Evolutionary conservation across 1,140 invertebrate species (phyloP), one percentile per base, ranked within the genome.

Genomic region (Trypoxylus dichotomus): DNA sequence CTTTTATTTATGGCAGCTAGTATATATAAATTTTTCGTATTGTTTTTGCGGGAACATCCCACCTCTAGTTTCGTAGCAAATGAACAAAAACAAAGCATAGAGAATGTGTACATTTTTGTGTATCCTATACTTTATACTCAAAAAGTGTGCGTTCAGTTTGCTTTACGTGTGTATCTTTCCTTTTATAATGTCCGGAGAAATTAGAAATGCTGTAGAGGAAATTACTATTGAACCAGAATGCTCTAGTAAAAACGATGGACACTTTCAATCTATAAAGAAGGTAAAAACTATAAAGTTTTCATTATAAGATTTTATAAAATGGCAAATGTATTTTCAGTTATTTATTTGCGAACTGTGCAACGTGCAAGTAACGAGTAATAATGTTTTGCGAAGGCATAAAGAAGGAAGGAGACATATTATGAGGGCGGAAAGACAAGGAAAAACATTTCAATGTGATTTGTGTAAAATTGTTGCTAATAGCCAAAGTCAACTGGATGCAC

Each of bases 401-500:
- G 84, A 85, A 77, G 85, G 85, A 19, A 80, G 82, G 73, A 83
- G 80, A 72, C 85, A 86, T 78, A 82, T 80, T 47, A 81, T 83
- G 79, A 82, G 83, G 68, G 81, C 78, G 10, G 83, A 85, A 81
- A 80, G 84, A 73, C 74, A 82, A 79, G 85, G 85, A 21, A 86
- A 85, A 81, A 81, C 79, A 2, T 86, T 85, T 73, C 78, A 81
- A 79, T 86, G 85, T 79, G 82, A 85, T 29, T 60, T 86, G 19
- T 86, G 85, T 72, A 80, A 84, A 25, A 77, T 86, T 58, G 79
- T 79, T 47, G 85, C 85, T 63, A 86, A 86, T 72, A 84, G 84
- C 77, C 84, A 86, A 81, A 84, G 81, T 71, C 85, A 86, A 79
- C 78, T 86, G 3, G 82, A 85, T 68, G 83, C 83, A 42, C 85